phyloP scores from a whole-genome alignment of 2,113 vertebrate species.

The Chionomys nivalis region DNA sequence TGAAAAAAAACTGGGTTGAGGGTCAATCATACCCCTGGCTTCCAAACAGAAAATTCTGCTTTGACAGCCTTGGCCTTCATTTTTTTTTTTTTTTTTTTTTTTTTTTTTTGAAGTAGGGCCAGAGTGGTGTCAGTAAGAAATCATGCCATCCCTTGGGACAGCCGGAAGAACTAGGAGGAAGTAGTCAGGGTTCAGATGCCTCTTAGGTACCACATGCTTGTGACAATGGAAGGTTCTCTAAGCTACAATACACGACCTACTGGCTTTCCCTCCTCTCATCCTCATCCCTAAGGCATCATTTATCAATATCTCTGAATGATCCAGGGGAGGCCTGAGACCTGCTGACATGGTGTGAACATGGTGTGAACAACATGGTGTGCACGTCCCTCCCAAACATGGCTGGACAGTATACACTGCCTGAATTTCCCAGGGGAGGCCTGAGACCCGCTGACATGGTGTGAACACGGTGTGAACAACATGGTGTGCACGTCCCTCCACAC shows the following conservation, averaged over 20 bases:
- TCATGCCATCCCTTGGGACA: not conserved
- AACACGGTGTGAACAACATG: not conserved
- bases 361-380: not conserved
- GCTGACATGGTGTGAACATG: not conserved
- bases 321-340: not conserved
- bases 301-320: not conserved
- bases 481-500: not conserved
- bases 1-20: slow-evolving; percentile 52
- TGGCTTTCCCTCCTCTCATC: not conserved
- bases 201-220: not conserved
- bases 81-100: slow-evolving; percentile 3
- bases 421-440: not conserved
- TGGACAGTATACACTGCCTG: not conserved
- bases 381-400: not conserved
- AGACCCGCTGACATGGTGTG: not conserved
- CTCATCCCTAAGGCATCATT: not conserved
- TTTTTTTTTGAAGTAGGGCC: not conserved
- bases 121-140: slow-evolving; percentile 23
- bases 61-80: not conserved
- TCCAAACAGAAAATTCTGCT: slow-evolving; percentile 19
- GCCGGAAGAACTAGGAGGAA: not conserved
- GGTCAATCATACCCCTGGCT: not conserved
- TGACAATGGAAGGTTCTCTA: not conserved
- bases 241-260: not conserved
- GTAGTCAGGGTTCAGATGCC: not conserved